These are phyloP conservation scores for Coelopa frigida DNA, from an alignment of 1,140 invertebrate genomes.

Conservation along the genomic window DNA sequence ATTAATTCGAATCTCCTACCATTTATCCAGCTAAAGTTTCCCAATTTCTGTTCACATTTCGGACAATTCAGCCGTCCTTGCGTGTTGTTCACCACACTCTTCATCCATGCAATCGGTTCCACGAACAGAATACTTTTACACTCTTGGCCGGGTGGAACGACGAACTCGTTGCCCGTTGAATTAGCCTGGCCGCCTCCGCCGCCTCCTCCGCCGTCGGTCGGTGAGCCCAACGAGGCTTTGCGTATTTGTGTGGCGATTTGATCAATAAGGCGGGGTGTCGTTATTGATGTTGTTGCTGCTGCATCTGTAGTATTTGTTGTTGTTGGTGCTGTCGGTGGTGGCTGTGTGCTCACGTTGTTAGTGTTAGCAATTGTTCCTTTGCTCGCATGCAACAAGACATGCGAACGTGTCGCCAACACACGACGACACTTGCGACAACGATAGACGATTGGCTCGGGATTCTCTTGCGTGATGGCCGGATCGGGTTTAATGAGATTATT, in stretches of 20 bases:
- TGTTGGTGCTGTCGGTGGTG: neutral
- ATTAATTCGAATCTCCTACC: conserved; percentile 42
- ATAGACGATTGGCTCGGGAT: conserved; percentile 74
- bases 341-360: conserved; percentile 19
- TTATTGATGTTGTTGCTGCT: conserved; percentile 19
- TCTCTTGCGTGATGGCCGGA: conserved; percentile 64
- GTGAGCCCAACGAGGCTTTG: conserved; percentile 20
- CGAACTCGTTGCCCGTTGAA: conserved; percentile 6
- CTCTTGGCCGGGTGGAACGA: conserved; percentile 31
- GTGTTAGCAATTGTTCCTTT: conserved; percentile 22
- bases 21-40: conserved; percentile 78
- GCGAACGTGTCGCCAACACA: conserved; percentile 68
- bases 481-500: conserved; percentile 70
- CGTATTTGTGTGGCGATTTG: conserved; percentile 40
- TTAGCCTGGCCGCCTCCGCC: neutral
- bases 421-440: conserved; percentile 71
- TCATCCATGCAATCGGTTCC: conserved; percentile 79
- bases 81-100: conserved; percentile 56
- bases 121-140: conserved; percentile 70
- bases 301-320: conserved; percentile 11
- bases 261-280: conserved; percentile 25
- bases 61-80: conserved; percentile 78
- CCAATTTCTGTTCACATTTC: conserved; percentile 70
- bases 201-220: neutral
- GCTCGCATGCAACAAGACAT: conserved; percentile 60